Evolutionary conservation across 2,797 vertebrate genomes (phyloP).

Genomic region (Poeciliopsis gracilis): DNA sequence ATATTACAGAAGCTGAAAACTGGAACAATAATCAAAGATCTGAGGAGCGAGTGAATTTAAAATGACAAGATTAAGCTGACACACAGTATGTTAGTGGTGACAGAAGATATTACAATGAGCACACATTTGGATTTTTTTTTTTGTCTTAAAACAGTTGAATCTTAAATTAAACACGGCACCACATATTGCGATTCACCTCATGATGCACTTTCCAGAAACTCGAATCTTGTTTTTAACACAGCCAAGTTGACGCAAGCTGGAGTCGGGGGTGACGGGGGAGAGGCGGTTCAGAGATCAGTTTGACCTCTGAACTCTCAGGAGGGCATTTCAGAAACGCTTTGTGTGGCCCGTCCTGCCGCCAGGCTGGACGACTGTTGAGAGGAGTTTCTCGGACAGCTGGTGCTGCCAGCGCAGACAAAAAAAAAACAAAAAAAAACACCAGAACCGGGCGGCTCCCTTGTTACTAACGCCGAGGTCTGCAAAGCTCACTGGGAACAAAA

Average conservation of each 20-base stretch:
- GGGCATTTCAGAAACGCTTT: not conserved
- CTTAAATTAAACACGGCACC: not conserved
- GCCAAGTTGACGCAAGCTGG: not conserved
- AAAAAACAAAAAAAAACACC: too few species aligned
- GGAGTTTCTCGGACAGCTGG: not conserved
- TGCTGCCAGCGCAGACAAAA: not conserved
- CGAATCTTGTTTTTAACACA: not conserved
- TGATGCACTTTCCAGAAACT: not conserved
- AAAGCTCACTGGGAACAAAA: conserved; percentile 7
- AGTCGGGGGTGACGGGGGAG: not conserved
- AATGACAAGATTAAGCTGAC: not conserved
- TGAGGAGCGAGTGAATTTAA: not conserved
- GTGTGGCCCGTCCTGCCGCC: not conserved
- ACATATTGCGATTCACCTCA: not conserved
- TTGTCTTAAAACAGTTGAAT: not conserved
- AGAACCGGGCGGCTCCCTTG: not conserved
- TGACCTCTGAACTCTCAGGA: not conserved
- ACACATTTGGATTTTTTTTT: not conserved
- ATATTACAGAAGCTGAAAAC: too few species aligned
- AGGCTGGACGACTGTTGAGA: not conserved
- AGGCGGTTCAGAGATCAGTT: not conserved
- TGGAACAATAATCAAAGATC: not conserved
- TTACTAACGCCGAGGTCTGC: not conserved
- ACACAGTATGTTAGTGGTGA: not conserved
- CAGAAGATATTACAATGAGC: not conserved